These are phyloP conservation scores for Cephus nigrinus DNA, from an alignment of 2,888 invertebrate genomes.

Conservation along the genomic window DNA sequence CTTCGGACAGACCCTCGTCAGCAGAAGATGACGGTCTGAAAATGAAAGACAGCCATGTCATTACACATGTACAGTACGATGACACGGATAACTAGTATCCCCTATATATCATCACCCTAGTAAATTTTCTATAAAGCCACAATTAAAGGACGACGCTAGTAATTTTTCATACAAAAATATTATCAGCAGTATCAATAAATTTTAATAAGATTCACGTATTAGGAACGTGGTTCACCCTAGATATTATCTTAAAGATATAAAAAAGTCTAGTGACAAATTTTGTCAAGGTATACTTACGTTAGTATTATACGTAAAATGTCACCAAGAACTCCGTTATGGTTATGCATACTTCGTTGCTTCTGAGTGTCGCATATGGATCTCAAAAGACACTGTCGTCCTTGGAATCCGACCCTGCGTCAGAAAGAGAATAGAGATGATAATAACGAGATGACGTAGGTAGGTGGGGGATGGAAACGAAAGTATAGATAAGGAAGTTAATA, in stretches of 20 bases:
- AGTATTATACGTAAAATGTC: slow-evolving; percentile 57
- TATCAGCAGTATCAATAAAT: neutral
- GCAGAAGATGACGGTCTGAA: slow-evolving; percentile 48
- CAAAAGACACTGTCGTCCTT: slow-evolving; percentile 56
- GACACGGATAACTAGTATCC: neutral
- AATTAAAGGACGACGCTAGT: neutral
- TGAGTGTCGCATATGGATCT: slow-evolving; percentile 60
- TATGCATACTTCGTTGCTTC: slow-evolving; percentile 37
- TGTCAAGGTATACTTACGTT: slow-evolving; percentile 60
- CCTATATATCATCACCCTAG: no score
- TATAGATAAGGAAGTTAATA: neutral
- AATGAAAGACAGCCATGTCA: slow-evolving; percentile 7
- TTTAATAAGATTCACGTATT: neutral
- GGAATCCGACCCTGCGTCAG: slow-evolving; percentile 49
- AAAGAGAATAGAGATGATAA: slow-evolving; percentile 1
- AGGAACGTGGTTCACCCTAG: neutral
- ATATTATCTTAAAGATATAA: neutral
- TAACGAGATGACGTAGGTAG: neutral
- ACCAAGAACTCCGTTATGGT: slow-evolving; percentile 56
- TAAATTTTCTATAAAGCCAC: no score
- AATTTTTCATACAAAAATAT: neutral
- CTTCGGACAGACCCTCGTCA: slow-evolving; percentile 43
- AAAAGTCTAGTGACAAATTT: neutral
- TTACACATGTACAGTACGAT: neutral
- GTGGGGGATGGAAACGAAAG: neutral